A percentile compares a stretch with the other conserved stretches of the same genome.
Conservation (phyloP, 1,140 invertebrate genomes). For the Heliconius eleuchia region DNA sequence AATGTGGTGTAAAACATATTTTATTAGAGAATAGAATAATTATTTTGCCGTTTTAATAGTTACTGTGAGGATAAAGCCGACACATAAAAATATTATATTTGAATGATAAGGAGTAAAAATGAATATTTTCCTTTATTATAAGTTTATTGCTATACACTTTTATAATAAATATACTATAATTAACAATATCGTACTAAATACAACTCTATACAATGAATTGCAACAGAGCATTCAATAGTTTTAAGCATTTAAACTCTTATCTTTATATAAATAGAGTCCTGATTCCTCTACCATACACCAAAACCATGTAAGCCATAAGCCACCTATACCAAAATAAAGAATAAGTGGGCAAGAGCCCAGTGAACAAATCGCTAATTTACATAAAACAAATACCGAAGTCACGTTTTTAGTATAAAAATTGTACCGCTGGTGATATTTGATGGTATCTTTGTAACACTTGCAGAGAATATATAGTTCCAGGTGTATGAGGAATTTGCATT, state of each 20-base stretch:
- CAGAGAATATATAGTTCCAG: constrained; percentile 3
- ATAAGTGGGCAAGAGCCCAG: constrained; percentile 41
- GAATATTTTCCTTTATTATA: no score
- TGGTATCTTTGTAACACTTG: constrained; percentile 40
- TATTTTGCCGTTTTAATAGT: no score
- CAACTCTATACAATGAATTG: not conserved
- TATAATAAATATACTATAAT: no score
- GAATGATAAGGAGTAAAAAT: no score
- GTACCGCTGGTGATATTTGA: constrained; percentile 55
- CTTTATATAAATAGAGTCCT: not conserved
- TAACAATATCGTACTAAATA: not conserved
- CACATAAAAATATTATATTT: no score
- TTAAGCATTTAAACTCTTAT: not conserved
- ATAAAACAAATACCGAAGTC: constrained; percentile 76
- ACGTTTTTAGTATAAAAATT: constrained; percentile 74
- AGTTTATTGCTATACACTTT: no score
- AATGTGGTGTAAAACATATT: no score
- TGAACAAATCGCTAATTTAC: constrained; percentile 73
- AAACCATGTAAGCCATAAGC: constrained; percentile 17
- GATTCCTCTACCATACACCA: not conserved
- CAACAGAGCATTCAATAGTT: not conserved
- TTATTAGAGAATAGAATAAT: no score
- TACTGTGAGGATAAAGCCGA: no score
- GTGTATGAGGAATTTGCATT: not conserved
- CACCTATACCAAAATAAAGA: constrained; percentile 45